These are phyloP conservation scores for Psittacula echo DNA, from an alignment of 2,797 vertebrate species.

Conservation along the genomic window DNA sequence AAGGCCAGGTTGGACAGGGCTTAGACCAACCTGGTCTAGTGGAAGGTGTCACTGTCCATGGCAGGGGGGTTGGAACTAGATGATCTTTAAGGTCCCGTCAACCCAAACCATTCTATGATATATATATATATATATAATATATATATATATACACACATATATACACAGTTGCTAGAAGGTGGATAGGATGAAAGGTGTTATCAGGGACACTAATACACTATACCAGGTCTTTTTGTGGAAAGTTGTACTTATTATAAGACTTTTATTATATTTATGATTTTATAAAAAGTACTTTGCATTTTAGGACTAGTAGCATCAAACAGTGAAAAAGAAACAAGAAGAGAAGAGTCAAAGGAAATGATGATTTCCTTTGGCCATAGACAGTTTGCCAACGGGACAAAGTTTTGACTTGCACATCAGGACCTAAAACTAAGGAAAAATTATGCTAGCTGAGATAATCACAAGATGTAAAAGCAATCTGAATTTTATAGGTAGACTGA, in stretches of 20 bases:
- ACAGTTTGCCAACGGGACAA: background rate
- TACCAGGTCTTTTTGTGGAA: background rate
- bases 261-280: background rate
- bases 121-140: background rate
- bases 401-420: background rate
- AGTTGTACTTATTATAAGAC: background rate
- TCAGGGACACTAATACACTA: background rate
- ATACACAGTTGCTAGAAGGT: fast-evolving
- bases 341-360: background rate
- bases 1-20: too few species aligned
- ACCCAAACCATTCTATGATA: too few species aligned
- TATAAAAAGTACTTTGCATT: background rate
- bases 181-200: background rate
- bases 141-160: too few species aligned
- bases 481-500: background rate
- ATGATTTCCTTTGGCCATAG: background rate
- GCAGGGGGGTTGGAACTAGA: background rate
- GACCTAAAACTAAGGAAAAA: background rate
- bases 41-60: background rate
- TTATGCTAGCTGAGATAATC: background rate
- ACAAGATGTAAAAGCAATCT: background rate
- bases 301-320: background rate
- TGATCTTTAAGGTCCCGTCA: background rate
- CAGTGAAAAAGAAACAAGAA: fast-evolving
- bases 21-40: background rate